A percentile compares a stretch with the other conserved stretches of the same genome.
These are phyloP conservation scores for Engraulis encrasicolus DNA, from an alignment of 2,113 vertebrate species.

Conservation along the genomic window DNA sequence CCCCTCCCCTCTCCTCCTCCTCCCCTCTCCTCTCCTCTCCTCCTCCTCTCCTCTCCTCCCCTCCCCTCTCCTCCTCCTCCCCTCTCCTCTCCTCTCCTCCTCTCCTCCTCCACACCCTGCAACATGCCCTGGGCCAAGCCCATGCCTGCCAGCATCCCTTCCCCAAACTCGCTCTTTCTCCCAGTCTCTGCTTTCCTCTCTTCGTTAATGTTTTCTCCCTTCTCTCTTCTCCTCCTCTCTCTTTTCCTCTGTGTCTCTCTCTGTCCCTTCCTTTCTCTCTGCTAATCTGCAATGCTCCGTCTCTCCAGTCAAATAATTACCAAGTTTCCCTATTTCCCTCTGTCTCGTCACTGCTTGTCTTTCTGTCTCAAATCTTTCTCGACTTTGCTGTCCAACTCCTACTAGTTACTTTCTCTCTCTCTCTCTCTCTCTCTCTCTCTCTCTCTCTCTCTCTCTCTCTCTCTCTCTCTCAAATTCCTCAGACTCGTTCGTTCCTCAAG, in stretches of 20 bases:
- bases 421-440: conserved; percentile 50
- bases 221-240: too few relatives aligned
- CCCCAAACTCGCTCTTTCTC: too few relatives aligned
- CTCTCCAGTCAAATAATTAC: too few relatives aligned
- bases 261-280: neutral
- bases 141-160: too few relatives aligned
- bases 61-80: too few relatives aligned
- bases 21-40: conserved; percentile 42
- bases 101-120: too few relatives aligned
- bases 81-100: too few relatives aligned
- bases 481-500: too few relatives aligned
- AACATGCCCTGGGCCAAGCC: too few relatives aligned
- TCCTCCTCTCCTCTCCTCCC: too few relatives aligned
- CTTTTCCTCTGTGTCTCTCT: neutral
- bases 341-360: conserved; percentile 16
- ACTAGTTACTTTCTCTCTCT: conserved; percentile 43
- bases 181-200: too few relatives aligned
- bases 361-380: neutral
- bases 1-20: neutral
- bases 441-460: conserved; percentile 39
- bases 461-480: conserved; percentile 29
- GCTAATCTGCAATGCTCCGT: neutral
- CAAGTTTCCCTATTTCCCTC: conserved; percentile 37
- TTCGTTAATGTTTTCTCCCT: too few relatives aligned
- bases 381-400: neutral